Conservation (phyloP, 2,797 vertebrate genomes). For the Glyptemys insculpta region DNA sequence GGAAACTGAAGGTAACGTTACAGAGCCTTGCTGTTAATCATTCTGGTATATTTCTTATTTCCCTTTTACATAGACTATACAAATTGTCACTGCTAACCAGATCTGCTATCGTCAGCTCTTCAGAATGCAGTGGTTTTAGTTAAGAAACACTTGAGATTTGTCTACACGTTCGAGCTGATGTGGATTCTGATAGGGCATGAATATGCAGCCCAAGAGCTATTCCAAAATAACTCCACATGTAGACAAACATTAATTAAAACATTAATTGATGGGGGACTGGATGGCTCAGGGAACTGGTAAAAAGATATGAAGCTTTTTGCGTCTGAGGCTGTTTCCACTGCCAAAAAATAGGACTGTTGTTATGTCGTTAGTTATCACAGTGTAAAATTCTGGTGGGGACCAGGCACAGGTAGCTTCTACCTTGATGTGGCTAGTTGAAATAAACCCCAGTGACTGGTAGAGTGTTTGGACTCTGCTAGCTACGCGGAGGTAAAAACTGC, state of each 20-base stretch:
- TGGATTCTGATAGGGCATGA: background rate
- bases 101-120: fast-evolving
- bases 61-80: fast-evolving
- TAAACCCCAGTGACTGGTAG: no score
- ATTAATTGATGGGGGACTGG: background rate
- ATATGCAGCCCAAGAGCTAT: background rate
- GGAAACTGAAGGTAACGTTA: conserved; percentile 88
- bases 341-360: background rate
- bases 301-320: background rate
- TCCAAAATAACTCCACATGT: background rate
- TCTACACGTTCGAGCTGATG: background rate
- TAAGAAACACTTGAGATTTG: background rate
- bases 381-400: no score
- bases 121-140: background rate
- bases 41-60: background rate
- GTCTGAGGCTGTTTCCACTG: background rate
- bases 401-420: no score
- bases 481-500: no score
- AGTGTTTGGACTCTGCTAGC: no score
- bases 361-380: background rate
- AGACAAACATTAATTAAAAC: background rate
- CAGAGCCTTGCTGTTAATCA: fast-evolving
- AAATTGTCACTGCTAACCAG: fast-evolving
- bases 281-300: background rate
- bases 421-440: no score